phyloP scores from a whole-genome alignment of 1,140 invertebrate genomes.

The Zaprionus vittiger region DNA sequence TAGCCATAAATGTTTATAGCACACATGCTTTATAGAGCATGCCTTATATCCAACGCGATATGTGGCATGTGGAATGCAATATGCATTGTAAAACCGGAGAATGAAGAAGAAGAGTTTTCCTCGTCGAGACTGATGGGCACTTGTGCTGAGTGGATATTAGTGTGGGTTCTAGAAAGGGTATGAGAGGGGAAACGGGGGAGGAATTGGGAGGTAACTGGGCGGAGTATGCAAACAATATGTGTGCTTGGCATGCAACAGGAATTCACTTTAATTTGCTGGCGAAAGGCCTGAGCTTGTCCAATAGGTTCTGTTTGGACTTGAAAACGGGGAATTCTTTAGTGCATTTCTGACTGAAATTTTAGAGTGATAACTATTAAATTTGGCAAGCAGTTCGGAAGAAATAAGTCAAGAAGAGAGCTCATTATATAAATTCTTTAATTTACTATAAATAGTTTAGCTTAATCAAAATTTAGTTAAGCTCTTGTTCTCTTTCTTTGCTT shows the following conservation, averaged over 20 bases:
- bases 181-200: neutral
- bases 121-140: slow-evolving; percentile 21
- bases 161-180: neutral
- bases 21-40: slow-evolving; percentile 1
- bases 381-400: too few relatives aligned
- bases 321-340: neutral
- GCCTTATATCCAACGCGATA: neutral
- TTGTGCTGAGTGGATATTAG: slow-evolving; percentile 18
- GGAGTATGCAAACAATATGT: neutral
- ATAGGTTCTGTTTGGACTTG: neutral
- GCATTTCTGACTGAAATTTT: neutral
- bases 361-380: neutral
- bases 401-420: too few relatives aligned
- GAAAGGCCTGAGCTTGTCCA: neutral
- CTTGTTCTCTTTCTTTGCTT: too few relatives aligned
- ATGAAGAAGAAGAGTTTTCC: neutral
- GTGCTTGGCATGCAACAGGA: slow-evolving; percentile 14
- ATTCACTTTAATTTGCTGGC: slow-evolving; percentile 3
- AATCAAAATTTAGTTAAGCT: too few relatives aligned
- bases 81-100: neutral
- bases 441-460: too few relatives aligned
- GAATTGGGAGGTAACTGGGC: neutral
- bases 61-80: slow-evolving; percentile 1
- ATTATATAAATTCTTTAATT: too few relatives aligned
- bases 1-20: neutral